A percentile compares a stretch with the other conserved stretches of the same genome.
These are phyloP conservation scores for Crotophaga sulcirostris DNA, from an alignment of 2,113 vertebrate species.

Conservation along the genomic window DNA sequence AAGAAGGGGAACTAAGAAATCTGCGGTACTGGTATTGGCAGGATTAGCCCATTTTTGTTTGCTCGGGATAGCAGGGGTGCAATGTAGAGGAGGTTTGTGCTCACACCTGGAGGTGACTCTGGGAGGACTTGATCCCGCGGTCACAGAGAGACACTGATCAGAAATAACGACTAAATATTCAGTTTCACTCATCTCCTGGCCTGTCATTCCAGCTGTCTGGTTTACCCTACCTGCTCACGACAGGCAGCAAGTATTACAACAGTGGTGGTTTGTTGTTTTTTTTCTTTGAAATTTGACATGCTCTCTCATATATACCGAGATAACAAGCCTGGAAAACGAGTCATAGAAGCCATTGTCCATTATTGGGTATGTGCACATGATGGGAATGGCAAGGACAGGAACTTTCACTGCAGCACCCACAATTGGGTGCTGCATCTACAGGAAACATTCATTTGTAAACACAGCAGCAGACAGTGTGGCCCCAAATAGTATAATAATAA, in stretches of 20 bases:
- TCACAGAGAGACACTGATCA: background rate
- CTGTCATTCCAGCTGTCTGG: background rate
- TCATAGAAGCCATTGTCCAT: background rate
- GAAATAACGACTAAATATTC: background rate
- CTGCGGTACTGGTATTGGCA: background rate
- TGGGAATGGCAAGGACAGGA: background rate
- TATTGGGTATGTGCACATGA: background rate
- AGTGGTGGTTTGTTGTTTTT: background rate
- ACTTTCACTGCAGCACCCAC: background rate
- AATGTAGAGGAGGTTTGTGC: rapidly evolving
- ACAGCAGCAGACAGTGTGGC: background rate
- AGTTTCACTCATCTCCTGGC: background rate
- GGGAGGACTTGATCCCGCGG: background rate
- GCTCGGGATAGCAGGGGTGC: background rate
- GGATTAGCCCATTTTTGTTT: background rate
- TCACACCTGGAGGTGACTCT: background rate
- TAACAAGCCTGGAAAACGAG: background rate
- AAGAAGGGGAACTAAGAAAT: background rate
- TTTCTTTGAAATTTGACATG: background rate
- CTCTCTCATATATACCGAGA: background rate
- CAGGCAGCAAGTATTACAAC: background rate
- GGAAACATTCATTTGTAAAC: background rate
- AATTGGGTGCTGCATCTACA: rapidly evolving
- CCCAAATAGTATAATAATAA: too few species aligned
- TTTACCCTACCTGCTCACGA: background rate